phyloP scores from a whole-genome alignment of 2,888 invertebrate genomes.

The Archips crataeganus region DNA sequence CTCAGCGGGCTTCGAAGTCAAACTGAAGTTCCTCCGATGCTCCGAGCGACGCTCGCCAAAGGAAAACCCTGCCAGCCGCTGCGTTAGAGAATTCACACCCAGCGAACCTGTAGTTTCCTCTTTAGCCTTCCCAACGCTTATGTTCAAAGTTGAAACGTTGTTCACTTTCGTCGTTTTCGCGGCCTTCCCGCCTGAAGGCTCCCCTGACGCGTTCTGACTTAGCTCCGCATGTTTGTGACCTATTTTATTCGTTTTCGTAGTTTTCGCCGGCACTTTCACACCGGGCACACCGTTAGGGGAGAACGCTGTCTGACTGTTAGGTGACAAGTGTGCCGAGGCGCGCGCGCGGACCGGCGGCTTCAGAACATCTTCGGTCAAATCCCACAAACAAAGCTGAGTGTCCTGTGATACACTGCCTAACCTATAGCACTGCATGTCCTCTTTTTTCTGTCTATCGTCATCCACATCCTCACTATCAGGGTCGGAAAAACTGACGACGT shows the following conservation, averaged over 20 bases:
- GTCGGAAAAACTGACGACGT: conserved; percentile 90
- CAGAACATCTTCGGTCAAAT: conserved; percentile 97
- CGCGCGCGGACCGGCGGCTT: conserved; percentile 88
- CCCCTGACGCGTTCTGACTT: conserved; percentile 60
- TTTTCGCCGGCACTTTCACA: conserved; percentile 59
- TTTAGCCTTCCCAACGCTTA: conserved; percentile 77
- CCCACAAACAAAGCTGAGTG: conserved; percentile 99
- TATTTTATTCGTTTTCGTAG: conserved; percentile 69
- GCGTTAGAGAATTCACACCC: conserved; percentile 89
- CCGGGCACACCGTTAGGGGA: conserved; percentile 67
- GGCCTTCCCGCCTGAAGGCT: conserved; percentile 67
- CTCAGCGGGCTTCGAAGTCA: conserved; percentile 85
- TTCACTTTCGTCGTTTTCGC: conserved; percentile 61
- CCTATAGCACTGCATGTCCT: conserved; percentile 89
- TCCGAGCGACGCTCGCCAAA: conserved; percentile 89
- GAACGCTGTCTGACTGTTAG: conserved; percentile 55
- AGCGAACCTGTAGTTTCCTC: conserved; percentile 74
- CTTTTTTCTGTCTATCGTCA: conserved; percentile 65
- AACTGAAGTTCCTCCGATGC: conserved; percentile 90
- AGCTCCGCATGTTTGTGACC: conserved; percentile 73
- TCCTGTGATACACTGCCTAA: conserved; percentile 99
- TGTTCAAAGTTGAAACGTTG: conserved; percentile 71
- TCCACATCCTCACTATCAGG: conserved; percentile 87
- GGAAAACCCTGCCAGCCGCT: conserved; percentile 90
- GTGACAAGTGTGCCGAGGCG: conserved; percentile 73